Base-by-base conservation (phyloP, 1,140 invertebrate species). In the Diploscapter pachys region DNA sequence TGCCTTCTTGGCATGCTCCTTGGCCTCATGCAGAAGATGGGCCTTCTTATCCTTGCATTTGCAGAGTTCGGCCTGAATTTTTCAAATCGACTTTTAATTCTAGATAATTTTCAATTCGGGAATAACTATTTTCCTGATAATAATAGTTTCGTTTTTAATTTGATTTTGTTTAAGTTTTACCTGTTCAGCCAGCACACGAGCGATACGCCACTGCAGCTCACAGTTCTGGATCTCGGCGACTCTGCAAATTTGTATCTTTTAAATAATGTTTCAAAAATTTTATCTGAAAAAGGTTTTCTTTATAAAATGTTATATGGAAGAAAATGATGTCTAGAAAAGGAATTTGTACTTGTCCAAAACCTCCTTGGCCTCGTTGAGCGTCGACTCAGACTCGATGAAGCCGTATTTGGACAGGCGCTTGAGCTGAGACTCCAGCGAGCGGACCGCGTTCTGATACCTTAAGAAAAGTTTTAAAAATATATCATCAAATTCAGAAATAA, bases 1-100 rank as follows among this genome's bases (percentile, higher is more conserved):
- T 9, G 80, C 80, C 55, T 82, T 82, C 55, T 82, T 75, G 55
- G 79, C 83, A 63, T 82, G 67, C 6, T 51, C 64, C 75, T 76
- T 69, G 63, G 78, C 78, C 63, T 79, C 78, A 57, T 81, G 52
- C 2, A 80, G 78, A 63, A 63, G 71, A 13, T 80, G 62, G 31
- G 57, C 53, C 54, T 81, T 80, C 72, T 81, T 67, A 3, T 72
- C 48, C 3, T 57, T 13, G 57, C 63, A 69, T 54, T 71, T 75
- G 54, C 64, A 13, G 6, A 81, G 65, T 53, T 81, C 75, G 11
- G 73, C 73, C 59, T 31, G 31, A 31, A 31, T 31, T 31, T 31
- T 31, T 31, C 31, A 31, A 31, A 31, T 31, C 31, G 31, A 31
- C 31, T 31, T 31, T 31, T 31, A 31, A 31, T 31, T 31, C 31